Evolutionary conservation across 2,113 vertebrate genomes (phyloP).

Genomic region (Onychorhynchus coronatus): DNA sequence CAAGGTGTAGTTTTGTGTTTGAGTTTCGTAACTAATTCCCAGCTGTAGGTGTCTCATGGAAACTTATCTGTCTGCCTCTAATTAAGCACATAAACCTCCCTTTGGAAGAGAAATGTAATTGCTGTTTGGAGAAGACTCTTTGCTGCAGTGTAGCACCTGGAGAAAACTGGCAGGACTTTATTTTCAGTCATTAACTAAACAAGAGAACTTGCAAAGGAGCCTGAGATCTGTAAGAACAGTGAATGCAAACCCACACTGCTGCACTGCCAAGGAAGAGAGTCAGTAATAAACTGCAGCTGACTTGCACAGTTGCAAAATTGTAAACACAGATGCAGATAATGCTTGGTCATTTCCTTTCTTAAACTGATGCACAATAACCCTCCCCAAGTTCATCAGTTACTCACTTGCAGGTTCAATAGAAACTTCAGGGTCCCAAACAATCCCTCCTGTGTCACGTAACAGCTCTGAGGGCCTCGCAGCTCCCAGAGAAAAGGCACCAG

Average conservation of each 20-base stretch:
- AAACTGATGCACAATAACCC: background rate
- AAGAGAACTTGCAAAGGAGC: background rate
- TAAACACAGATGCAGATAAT: background rate
- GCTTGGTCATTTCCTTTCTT: background rate
- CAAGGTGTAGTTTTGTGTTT: background rate
- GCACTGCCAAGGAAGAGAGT: background rate
- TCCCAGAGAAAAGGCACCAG: background rate
- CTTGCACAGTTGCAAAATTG: background rate
- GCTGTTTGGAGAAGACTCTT: background rate
- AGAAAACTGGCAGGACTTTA: background rate
- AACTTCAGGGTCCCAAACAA: background rate
- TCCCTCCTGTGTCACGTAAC: accelerated
- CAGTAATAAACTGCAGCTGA: background rate
- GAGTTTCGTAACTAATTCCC: background rate
- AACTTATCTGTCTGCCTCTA: background rate
- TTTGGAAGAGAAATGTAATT: background rate
- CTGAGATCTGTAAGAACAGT: background rate
- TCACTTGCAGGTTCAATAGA: background rate
- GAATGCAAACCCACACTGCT: background rate
- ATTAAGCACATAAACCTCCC: background rate
- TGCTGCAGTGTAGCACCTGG: background rate
- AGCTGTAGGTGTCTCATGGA: background rate
- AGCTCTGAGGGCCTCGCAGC: background rate
- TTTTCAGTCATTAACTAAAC: background rate
- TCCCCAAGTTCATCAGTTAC: background rate